Percentiles rank a stretch among this genome's conserved stretches.
Conservation (phyloP, 2,888 invertebrate species). For the Tricholauxania praeusta region DNA sequence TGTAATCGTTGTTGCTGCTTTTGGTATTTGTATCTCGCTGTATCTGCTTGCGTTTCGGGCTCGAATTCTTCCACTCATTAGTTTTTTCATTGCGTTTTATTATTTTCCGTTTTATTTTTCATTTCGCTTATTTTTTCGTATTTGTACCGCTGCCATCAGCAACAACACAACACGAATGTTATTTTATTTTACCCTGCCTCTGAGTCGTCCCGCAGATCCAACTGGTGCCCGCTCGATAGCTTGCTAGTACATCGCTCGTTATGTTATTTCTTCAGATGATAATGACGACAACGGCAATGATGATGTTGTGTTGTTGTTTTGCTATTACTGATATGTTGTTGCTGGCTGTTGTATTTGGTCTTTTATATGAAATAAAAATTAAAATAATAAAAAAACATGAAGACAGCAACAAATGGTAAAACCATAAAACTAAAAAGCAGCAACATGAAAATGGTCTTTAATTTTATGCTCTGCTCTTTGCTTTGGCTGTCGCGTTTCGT, state of each 20-base stretch:
- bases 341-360: not conserved
- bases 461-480: constrained; percentile 22
- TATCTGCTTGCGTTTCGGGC: constrained; percentile 20
- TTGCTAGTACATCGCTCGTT: not conserved
- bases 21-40: constrained; percentile 37
- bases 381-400: too few relatives aligned
- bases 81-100: not conserved
- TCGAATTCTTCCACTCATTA: too few relatives aligned
- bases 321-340: constrained; percentile 3
- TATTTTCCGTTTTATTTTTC: not conserved
- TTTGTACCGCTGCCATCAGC: not conserved
- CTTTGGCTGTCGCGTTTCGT: constrained; percentile 6
- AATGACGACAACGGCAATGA: not conserved
- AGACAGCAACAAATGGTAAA: too few relatives aligned
- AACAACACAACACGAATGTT: constrained; percentile 11
- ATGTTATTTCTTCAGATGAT: not conserved
- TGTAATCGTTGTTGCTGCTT: constrained; percentile 11
- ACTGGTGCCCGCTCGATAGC: not conserved
- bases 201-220: too few relatives aligned
- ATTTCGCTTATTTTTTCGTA: not conserved
- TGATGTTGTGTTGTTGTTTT: not conserved
- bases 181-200: not conserved
- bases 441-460: not conserved
- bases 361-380: constrained; percentile 7
- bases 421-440: too few relatives aligned